Conservation (phyloP, 2,888 invertebrate genomes). For the Lycocerus yunnanus region DNA sequence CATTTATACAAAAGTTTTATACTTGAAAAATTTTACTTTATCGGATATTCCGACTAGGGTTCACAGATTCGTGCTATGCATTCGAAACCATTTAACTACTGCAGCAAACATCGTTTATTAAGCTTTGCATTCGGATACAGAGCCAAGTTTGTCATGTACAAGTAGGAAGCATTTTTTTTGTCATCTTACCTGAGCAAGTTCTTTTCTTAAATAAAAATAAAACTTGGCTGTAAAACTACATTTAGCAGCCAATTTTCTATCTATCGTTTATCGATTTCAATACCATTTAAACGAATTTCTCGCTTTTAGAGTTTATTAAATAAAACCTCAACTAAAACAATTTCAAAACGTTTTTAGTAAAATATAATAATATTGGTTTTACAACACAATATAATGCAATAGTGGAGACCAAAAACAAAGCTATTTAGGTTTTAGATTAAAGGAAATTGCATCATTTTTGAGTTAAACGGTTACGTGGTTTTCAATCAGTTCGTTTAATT, state of each 20-base stretch:
- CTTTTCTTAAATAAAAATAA: neutral
- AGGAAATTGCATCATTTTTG: neutral
- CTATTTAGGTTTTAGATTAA: neutral
- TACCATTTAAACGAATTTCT: conserved; percentile 9
- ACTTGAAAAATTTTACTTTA: neutral
- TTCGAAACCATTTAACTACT: neutral
- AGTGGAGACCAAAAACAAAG: neutral
- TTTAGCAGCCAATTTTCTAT: conserved; percentile 9
- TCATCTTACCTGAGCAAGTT: neutral
- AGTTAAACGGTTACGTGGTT: neutral
- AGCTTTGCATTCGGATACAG: neutral
- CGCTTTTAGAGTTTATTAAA: conserved; percentile 15
- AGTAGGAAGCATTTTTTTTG: neutral
- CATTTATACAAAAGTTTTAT: neutral
- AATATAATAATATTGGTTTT: neutral
- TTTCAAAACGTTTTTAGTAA: neutral
- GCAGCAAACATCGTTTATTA: neutral
- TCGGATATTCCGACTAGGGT: neutral
- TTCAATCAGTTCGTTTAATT: neutral
- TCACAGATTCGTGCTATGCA: neutral
- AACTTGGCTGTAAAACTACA: neutral
- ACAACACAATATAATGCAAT: neutral
- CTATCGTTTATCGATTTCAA: conserved; percentile 16
- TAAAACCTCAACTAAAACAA: neutral
- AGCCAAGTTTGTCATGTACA: neutral